Conservation (phyloP, 2,888 invertebrate species). For the Acanthococcus lagerstroemiae region DNA sequence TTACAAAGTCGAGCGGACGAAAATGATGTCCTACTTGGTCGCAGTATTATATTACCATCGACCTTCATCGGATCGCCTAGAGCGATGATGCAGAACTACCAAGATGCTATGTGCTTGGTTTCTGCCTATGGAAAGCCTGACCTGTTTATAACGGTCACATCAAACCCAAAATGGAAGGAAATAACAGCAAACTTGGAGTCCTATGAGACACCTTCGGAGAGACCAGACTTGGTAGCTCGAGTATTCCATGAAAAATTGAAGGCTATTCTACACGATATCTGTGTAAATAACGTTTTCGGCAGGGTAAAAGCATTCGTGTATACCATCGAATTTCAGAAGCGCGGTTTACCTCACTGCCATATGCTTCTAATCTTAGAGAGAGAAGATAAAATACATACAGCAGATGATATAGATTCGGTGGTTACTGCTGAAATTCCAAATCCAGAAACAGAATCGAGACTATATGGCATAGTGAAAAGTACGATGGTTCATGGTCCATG, state of each 20-base stretch:
- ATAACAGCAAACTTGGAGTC: constrained; percentile 34
- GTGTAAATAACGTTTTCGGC: neutral
- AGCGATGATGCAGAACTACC: constrained; percentile 39
- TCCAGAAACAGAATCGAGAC: constrained; percentile 34
- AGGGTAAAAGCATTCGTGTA: neutral
- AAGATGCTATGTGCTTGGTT: constrained; percentile 40
- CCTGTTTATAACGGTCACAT: constrained; percentile 38
- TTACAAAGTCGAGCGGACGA: constrained; percentile 36
- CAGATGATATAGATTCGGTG: neutral
- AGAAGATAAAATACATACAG: neutral
- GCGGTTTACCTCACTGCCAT: constrained; percentile 13
- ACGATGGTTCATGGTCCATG: constrained; percentile 32
- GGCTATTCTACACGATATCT: neutral
- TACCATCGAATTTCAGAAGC: constrained; percentile 11
- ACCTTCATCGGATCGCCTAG: constrained; percentile 38
- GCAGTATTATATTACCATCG: constrained; percentile 38
- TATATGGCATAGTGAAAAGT: constrained; percentile 33
- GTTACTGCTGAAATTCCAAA: constrained; percentile 38
- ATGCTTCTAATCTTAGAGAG: neutral
- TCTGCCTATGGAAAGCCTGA: constrained; percentile 37
- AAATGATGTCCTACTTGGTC: constrained; percentile 35
- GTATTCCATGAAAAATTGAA: constrained; percentile 2
- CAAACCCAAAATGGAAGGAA: constrained; percentile 38
- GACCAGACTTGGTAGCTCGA: constrained; percentile 12
- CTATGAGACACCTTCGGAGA: constrained; percentile 28